Evolutionary conservation across 2,797 vertebrate species (phyloP).

Genomic region (Calcarius lapponicus): DNA sequence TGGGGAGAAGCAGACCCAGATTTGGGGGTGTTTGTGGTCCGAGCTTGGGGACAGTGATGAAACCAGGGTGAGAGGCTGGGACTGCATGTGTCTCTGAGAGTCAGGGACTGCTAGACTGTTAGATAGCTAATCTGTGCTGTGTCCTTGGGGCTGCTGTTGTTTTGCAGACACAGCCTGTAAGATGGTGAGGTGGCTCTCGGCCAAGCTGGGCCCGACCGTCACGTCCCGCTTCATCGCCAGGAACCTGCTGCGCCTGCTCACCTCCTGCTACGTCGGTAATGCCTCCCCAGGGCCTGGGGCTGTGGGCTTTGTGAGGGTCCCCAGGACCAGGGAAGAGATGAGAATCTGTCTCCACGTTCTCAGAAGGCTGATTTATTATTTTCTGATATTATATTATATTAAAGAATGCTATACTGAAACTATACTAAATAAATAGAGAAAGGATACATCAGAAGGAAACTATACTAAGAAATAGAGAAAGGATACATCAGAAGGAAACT

Average conservation of each 20-base stretch:
- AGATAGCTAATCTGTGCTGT: slow-evolving; percentile 18
- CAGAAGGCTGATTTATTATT: background rate
- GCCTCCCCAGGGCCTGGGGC: background rate
- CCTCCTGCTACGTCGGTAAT: slow-evolving; percentile 94
- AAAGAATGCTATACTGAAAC: background rate
- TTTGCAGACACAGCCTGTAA: slow-evolving; percentile 94
- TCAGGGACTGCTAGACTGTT: background rate
- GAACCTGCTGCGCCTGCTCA: slow-evolving; percentile 92
- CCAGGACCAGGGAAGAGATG: background rate
- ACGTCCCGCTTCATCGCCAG: slow-evolving; percentile 91
- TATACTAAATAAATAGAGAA: no score
- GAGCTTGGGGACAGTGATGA: background rate
- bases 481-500: no score
- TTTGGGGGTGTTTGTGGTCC: background rate
- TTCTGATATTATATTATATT: background rate
- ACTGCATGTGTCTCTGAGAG: background rate
- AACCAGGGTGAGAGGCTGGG: background rate
- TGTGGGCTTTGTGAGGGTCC: background rate
- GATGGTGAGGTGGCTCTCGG: slow-evolving; percentile 94
- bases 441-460: no score
- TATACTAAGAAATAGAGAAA: no score
- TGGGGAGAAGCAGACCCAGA: background rate
- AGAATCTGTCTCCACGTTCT: background rate
- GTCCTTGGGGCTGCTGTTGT: slow-evolving; percentile 19
- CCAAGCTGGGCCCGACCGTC: slow-evolving; percentile 94